A percentile compares a stretch with the other conserved stretches of the same genome.
phyloP scores from a whole-genome alignment of 2,797 vertebrate species.

The Poecilia gillii region DNA sequence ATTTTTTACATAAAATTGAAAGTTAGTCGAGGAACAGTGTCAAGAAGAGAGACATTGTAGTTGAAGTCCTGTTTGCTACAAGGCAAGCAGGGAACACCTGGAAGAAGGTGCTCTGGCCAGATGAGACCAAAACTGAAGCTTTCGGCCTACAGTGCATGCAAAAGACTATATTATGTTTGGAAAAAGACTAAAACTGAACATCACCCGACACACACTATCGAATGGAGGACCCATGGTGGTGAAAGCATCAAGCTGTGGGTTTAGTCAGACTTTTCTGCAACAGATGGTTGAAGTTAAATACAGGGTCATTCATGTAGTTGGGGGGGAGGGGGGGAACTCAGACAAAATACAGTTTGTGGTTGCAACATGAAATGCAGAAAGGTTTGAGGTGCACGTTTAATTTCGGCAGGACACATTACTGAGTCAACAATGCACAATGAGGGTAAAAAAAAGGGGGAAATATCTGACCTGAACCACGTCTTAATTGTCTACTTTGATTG shows the following conservation, averaged over 20 bases:
- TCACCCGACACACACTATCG: neutral
- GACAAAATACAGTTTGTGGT: neutral
- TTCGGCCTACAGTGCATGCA: neutral
- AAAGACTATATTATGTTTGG: neutral
- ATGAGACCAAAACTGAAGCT: neutral
- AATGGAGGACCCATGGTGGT: neutral
- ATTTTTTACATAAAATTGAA: neutral
- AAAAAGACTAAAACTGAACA: neutral
- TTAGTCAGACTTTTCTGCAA: neutral
- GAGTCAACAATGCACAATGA: neutral
- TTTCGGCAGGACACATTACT: neutral
- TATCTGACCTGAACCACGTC: neutral
- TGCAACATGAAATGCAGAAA: neutral
- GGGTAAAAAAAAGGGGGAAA: neutral
- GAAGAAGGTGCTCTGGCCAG: neutral
- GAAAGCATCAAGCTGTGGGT: neutral
- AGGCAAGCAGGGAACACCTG: neutral
- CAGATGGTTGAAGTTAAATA: neutral
- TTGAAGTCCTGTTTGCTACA: neutral
- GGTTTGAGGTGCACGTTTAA: neutral
- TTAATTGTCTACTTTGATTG: neutral
- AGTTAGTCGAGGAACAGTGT: too few relatives aligned
- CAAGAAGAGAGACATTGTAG: neutral
- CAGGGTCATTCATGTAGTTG: neutral
- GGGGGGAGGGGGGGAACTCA: neutral